Percentiles rank a stretch among this genome's conserved stretches.
phyloP scores from a whole-genome alignment of 2,113 vertebrate genomes.

The Cheilinus undulatus region DNA sequence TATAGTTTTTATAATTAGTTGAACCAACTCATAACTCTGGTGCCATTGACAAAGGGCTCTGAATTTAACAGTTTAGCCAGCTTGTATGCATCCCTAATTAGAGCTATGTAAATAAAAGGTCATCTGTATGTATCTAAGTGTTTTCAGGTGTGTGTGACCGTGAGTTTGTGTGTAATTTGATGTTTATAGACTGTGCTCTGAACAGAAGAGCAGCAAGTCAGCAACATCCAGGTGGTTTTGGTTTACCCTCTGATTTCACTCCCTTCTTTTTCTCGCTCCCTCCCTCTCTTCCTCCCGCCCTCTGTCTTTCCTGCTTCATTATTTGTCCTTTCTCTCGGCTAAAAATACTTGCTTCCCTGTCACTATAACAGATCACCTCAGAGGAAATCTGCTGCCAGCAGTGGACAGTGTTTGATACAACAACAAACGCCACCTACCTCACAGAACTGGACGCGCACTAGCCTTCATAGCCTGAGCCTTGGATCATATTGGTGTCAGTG shows the following conservation, averaged over 20 bases:
- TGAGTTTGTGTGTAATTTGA: slow-evolving; percentile 45
- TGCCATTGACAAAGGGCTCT: too few species aligned
- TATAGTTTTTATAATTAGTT: too few species aligned
- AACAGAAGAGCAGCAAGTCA: slow-evolving; percentile 70
- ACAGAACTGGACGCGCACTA: neutral
- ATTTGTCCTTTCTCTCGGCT: slow-evolving; percentile 77
- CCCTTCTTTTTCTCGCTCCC: slow-evolving; percentile 29
- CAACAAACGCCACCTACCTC: slow-evolving; percentile 30
- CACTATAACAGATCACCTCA: slow-evolving; percentile 79
- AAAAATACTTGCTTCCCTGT: slow-evolving; percentile 80
- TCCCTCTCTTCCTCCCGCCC: slow-evolving; percentile 7
- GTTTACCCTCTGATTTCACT: slow-evolving; percentile 70
- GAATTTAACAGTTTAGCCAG: too few species aligned
- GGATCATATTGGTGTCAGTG: slow-evolving; percentile 52
- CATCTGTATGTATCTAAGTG: neutral
- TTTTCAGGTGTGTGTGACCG: slow-evolving; percentile 1
- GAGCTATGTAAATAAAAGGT: too few species aligned
- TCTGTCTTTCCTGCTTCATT: slow-evolving; percentile 71
- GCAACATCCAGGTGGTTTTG: slow-evolving; percentile 77
- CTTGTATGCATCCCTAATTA: too few species aligned
- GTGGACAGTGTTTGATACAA: slow-evolving; percentile 63
- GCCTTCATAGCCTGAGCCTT: slow-evolving; percentile 21
- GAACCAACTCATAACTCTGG: too few species aligned
- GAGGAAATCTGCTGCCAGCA: slow-evolving; percentile 69
- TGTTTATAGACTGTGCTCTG: slow-evolving; percentile 62